Percentiles rank a stretch among this genome's conserved stretches.
These are phyloP conservation scores for Megaleporinus macrocephalus DNA, from an alignment of 2,113 vertebrate genomes.

Conservation along the genomic window DNA sequence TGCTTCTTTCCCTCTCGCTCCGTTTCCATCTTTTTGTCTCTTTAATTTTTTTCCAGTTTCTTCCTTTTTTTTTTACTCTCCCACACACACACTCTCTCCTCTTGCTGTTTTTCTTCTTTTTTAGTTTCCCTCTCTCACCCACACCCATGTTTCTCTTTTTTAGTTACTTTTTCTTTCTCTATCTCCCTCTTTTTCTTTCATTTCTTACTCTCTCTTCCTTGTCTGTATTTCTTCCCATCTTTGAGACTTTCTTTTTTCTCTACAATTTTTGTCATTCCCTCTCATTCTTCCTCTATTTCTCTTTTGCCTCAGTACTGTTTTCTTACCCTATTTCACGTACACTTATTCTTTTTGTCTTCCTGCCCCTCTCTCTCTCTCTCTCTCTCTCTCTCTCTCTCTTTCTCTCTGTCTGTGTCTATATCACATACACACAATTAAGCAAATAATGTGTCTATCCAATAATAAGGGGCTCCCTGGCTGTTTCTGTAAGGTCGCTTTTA, in stretches of 20 bases:
- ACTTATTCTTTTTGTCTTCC: too few relatives aligned
- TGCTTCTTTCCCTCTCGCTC: too few relatives aligned
- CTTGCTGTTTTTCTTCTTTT: not conserved
- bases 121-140: not conserved
- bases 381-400: not conserved
- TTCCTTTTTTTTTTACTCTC: not conserved
- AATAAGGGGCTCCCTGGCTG: not conserved
- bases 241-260: too few relatives aligned
- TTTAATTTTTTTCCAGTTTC: too few relatives aligned
- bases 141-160: not conserved
- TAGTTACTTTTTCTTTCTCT: not conserved
- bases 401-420: too few relatives aligned
- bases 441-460: too few relatives aligned
- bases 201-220: not conserved
- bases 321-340: not conserved
- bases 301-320: too few relatives aligned
- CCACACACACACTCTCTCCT: too few relatives aligned
- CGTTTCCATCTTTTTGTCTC: too few relatives aligned
- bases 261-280: too few relatives aligned
- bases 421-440: not conserved
- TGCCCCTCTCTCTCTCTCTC: constrained; percentile 7
- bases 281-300: too few relatives aligned
- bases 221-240: too few relatives aligned
- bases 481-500: not conserved
- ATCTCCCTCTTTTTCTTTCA: not conserved